Conservation (phyloP, 1,140 invertebrate species). For the Leptinotarsa undecemlineata region DNA sequence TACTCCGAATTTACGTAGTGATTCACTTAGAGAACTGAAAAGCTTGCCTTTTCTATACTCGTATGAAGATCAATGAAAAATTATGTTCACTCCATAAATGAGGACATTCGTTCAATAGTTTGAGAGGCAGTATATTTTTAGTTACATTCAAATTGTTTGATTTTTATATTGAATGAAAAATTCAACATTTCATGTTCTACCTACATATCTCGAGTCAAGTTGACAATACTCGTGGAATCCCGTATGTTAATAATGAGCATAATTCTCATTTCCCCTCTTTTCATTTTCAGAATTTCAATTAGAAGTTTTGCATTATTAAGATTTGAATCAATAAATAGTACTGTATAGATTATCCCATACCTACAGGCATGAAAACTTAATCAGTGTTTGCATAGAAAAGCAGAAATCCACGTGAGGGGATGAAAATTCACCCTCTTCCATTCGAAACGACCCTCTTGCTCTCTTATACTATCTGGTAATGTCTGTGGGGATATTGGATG, state of each 20-base stretch:
- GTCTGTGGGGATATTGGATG: conserved; percentile 11
- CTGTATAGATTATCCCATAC: conserved; percentile 35
- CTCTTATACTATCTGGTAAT: conserved; percentile 11
- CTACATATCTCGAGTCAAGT: no score
- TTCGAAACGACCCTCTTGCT: conserved; percentile 14
- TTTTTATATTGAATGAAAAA: no score
- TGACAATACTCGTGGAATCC: neutral
- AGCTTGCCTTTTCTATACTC: no score
- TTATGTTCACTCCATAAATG: no score
- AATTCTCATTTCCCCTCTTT: conserved; percentile 10
- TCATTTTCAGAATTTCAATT: conserved; percentile 32
- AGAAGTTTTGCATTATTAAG: conserved; percentile 33
- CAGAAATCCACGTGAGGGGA: conserved; percentile 35
- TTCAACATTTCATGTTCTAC: no score
- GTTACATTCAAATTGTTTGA: no score
- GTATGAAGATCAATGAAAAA: no score
- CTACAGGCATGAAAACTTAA: conserved; percentile 36
- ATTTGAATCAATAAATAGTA: conserved; percentile 32
- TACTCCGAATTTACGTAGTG: no score
- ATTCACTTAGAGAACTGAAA: no score
- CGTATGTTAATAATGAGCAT: neutral
- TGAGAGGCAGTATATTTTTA: no score
- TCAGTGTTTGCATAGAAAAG: conserved; percentile 34
- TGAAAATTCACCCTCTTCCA: conserved; percentile 30
- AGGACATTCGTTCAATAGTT: no score